These are phyloP conservation scores for Temnothorax ravouxi DNA, from an alignment of 2,888 invertebrate species.

Conservation along the genomic window DNA sequence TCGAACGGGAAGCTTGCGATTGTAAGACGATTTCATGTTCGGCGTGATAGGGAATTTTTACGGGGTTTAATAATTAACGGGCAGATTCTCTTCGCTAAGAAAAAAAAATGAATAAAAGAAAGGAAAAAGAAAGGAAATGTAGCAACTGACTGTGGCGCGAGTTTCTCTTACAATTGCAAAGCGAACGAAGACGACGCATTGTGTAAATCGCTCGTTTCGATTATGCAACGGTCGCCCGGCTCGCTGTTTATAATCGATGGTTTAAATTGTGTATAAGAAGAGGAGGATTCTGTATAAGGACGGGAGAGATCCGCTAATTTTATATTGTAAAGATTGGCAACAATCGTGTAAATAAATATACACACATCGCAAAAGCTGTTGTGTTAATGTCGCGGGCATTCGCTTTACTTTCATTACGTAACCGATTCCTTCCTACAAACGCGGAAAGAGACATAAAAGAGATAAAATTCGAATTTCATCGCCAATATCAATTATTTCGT, in stretches of 20 bases:
- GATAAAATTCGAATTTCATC: background rate
- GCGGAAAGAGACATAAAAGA: background rate
- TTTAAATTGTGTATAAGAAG: conserved; percentile 25
- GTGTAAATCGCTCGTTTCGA: conserved; percentile 73
- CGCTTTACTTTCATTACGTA: conserved; percentile 19
- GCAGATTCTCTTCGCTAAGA: background rate
- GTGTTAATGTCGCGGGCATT: background rate
- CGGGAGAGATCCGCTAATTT: conserved; percentile 65
- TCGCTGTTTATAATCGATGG: conserved; percentile 14
- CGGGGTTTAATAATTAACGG: background rate
- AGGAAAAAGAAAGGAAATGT: background rate
- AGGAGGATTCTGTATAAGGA: conserved; percentile 20
- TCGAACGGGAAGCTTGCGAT: conserved; percentile 58
- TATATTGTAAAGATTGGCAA: conserved; percentile 65
- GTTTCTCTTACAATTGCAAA: conserved; percentile 70
- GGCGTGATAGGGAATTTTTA: background rate
- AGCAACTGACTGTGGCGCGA: background rate
- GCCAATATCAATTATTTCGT: no score
- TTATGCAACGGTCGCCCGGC: conserved; percentile 31
- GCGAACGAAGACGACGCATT: conserved; percentile 62
- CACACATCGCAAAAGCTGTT: conserved; percentile 35
- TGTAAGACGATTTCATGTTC: conserved; percentile 58
- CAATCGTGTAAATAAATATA: conserved; percentile 69
- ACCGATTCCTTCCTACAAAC: background rate
- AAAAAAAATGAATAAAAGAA: background rate